These are phyloP conservation scores for Entomobrya proxima DNA, from an alignment of 2,888 invertebrate genomes.

Conservation along the genomic window DNA sequence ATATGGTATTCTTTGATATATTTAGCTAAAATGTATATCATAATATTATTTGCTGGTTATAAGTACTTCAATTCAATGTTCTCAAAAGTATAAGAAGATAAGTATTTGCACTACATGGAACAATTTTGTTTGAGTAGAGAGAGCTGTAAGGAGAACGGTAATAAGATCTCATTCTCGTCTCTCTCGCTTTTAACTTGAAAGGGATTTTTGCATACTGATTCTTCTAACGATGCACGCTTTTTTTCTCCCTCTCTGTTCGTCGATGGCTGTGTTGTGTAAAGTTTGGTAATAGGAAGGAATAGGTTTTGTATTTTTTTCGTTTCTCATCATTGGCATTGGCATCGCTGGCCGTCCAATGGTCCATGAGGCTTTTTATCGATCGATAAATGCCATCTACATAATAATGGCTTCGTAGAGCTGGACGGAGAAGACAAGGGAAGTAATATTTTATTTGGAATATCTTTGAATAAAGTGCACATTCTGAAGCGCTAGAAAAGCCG, in stretches of 20 bases:
- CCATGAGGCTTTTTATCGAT: constrained; percentile 49
- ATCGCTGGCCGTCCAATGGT: constrained; percentile 38
- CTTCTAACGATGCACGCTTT: constrained; percentile 29
- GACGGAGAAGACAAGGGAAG: neutral
- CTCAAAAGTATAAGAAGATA: too few species aligned
- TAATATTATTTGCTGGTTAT: too few species aligned
- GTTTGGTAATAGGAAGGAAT: neutral
- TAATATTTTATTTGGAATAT: neutral
- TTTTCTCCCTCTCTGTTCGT: neutral
- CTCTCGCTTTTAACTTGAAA: constrained; percentile 25
- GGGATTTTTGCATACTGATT: constrained; percentile 74
- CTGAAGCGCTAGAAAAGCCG: too few species aligned
- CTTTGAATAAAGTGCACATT: too few species aligned
- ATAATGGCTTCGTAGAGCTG: neutral
- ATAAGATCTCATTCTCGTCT: constrained; percentile 71
- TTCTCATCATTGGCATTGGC: constrained; percentile 36
- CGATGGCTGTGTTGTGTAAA: neutral
- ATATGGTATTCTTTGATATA: neutral
- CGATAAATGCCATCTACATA: constrained; percentile 30
- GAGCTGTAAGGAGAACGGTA: constrained; percentile 44
- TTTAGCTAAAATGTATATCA: too few species aligned
- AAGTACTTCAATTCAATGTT: too few species aligned
- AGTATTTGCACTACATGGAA: too few species aligned
- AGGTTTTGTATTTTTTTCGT: constrained; percentile 5
- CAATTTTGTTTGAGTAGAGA: neutral